These are phyloP conservation scores for Zoanthus solanderi DNA, from an alignment of 92 coral and sea anemone genomes.

Conservation along the genomic window DNA sequence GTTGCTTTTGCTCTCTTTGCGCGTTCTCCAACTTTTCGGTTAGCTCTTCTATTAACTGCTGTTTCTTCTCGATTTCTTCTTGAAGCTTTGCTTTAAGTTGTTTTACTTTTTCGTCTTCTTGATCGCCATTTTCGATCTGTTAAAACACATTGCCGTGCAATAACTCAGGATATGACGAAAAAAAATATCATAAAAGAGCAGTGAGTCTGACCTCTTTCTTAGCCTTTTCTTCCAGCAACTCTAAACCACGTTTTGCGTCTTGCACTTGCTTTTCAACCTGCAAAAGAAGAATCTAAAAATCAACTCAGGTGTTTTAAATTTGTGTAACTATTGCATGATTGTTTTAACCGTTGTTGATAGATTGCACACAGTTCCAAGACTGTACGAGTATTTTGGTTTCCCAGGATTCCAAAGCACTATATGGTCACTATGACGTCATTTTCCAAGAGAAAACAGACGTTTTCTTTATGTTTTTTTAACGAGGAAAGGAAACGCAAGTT, in stretches of 20 bases:
- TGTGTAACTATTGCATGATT: neutral
- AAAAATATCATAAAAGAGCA: neutral
- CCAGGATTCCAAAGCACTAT: too few species aligned
- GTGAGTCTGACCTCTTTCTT: constrained; percentile 71
- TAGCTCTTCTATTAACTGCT: constrained; percentile 75
- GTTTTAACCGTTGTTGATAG: too few species aligned
- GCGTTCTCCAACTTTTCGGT: constrained; percentile 86
- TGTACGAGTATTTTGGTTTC: too few species aligned
- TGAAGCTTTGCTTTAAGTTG: constrained; percentile 15
- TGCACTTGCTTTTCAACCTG: constrained; percentile 31
- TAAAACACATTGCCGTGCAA: neutral
- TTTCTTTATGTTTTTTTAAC: too few species aligned
- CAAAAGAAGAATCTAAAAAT: neutral
- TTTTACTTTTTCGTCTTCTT: constrained; percentile 50
- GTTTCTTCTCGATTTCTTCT: constrained; percentile 80
- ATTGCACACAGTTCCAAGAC: too few species aligned
- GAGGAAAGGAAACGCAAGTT: too few species aligned
- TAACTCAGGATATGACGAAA: neutral
- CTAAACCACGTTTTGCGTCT: constrained; percentile 29
- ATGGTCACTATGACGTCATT: too few species aligned
- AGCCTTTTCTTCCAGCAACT: constrained; percentile 72
- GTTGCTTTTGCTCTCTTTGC: constrained; percentile 88
- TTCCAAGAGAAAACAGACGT: too few species aligned
- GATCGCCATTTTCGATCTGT: constrained; percentile 66
- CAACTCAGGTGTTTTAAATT: neutral